Evolutionary conservation across 2,888 invertebrate species (phyloP).

Genomic region (Drosophila niveifrons): DNA sequence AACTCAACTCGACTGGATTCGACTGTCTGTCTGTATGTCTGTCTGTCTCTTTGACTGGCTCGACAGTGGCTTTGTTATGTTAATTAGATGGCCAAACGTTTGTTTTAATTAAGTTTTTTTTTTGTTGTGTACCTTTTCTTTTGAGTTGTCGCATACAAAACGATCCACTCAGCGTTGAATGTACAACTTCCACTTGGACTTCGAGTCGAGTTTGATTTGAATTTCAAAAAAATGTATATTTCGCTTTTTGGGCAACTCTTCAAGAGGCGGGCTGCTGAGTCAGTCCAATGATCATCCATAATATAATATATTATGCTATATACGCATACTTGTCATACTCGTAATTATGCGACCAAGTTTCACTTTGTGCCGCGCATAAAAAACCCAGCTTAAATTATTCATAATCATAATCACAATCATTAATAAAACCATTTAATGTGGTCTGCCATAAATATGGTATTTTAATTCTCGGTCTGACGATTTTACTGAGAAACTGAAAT

Average conservation of each 20-base stretch:
- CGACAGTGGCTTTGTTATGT: constrained; percentile 74
- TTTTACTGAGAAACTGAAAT: background rate
- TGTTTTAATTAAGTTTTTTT: constrained; percentile 75
- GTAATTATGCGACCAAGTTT: constrained; percentile 30
- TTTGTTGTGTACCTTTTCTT: constrained; percentile 1
- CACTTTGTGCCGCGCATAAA: constrained; percentile 34
- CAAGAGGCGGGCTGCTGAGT: constrained; percentile 14
- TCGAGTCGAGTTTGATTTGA: constrained; percentile 57
- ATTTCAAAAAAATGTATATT: constrained; percentile 49
- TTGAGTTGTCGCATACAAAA: constrained; percentile 69
- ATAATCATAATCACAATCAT: constrained; percentile 40
- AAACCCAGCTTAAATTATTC: constrained; percentile 57
- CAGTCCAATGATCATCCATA: constrained; percentile 12
- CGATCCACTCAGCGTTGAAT: constrained; percentile 46
- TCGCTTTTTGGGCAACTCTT: constrained; percentile 24
- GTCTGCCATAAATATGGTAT: constrained; percentile 28
- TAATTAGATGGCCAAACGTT: constrained; percentile 74
- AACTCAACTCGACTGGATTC: constrained; percentile 5
- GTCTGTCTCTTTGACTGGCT: constrained; percentile 45
- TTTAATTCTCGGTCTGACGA: background rate
- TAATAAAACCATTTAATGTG: constrained; percentile 71
- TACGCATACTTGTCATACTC: background rate
- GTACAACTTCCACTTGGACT: constrained; percentile 31
- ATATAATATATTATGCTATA: background rate
- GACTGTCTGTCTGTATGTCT: constrained; percentile 11